A percentile compares a stretch with the other conserved stretches of the same genome.
Evolutionary conservation across 1,140 invertebrate species (phyloP).

Genomic region (Orius insidiosus): DNA sequence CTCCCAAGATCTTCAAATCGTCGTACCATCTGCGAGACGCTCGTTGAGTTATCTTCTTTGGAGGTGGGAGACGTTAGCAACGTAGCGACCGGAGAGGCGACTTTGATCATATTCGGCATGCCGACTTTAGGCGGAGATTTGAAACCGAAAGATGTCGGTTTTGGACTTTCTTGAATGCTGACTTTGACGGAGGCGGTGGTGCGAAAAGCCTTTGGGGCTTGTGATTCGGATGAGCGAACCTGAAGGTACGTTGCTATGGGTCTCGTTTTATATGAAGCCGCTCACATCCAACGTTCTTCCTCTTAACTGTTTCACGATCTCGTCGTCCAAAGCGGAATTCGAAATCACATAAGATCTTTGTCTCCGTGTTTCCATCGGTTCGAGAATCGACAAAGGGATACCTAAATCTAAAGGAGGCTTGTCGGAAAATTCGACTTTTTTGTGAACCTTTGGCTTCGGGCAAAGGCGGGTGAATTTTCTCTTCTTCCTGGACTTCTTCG

Average conservation of each 20-base stretch:
- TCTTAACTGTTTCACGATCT: constrained; percentile 16
- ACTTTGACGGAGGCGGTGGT: constrained; percentile 7
- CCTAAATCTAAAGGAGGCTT: constrained; percentile 8
- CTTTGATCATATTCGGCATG: constrained; percentile 14
- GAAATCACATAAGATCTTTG: constrained; percentile 21
- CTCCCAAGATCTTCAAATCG: constrained; percentile 21
- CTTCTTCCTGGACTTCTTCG: constrained; percentile 4
- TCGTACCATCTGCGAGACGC: constrained; percentile 22
- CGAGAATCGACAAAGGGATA: constrained; percentile 7
- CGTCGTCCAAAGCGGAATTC: constrained; percentile 20
- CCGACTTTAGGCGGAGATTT: constrained; percentile 12
- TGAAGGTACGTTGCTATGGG: constrained; percentile 11
- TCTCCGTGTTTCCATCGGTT: constrained; percentile 13
- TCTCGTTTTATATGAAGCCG: constrained; percentile 10
- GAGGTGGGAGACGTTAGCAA: constrained; percentile 8
- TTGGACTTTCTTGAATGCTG: constrained; percentile 12
- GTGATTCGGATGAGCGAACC: constrained; percentile 15
- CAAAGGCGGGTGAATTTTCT: constrained; percentile 10
- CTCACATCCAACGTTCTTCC: constrained; percentile 9
- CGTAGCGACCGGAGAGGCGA: constrained; percentile 16
- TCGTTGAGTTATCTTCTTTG: constrained; percentile 13
- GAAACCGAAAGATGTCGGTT: constrained; percentile 8
- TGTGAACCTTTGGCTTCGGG: constrained; percentile 14
- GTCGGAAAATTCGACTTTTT: constrained; percentile 12
- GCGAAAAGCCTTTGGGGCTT: constrained; percentile 6